Evolutionary conservation across 2,797 vertebrate genomes (phyloP).

Genomic region (Pseudopleuronectes americanus): DNA sequence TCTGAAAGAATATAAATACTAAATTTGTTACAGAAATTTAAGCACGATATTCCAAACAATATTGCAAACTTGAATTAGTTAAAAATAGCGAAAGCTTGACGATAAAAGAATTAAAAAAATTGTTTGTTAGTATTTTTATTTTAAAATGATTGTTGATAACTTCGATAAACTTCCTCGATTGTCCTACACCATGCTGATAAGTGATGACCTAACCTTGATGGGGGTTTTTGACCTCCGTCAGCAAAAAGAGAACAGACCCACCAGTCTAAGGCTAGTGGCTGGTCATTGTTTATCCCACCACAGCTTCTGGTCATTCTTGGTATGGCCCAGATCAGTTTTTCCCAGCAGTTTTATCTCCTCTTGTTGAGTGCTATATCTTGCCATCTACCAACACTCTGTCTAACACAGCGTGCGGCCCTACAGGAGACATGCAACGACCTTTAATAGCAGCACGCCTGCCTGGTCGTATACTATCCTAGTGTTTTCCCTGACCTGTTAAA

Average conservation of each 20-base stretch:
- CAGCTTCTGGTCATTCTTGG: conserved; percentile 21
- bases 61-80: too few relatives aligned
- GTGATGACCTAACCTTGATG: conserved; percentile 1
- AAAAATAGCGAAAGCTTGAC: too few relatives aligned
- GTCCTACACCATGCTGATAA: too few relatives aligned
- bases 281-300: conserved; percentile 18
- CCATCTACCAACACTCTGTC: conserved; percentile 40
- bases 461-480: conserved; percentile 41
- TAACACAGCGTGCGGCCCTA: conserved; percentile 19
- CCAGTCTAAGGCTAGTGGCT: conserved; percentile 12
- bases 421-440: conserved; percentile 58
- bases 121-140: not conserved
- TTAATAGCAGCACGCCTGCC: conserved; percentile 60
- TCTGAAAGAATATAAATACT: too few relatives aligned
- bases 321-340: conserved; percentile 20
- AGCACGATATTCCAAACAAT: too few relatives aligned
- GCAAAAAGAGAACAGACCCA: not conserved
- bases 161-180: too few relatives aligned
- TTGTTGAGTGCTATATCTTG: conserved; percentile 32
- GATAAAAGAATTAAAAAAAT: not conserved
- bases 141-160: not conserved
- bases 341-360: conserved; percentile 27
- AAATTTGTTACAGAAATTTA: too few relatives aligned
- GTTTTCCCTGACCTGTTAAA: conserved; percentile 47
- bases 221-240: conserved; percentile 1